Base-by-base conservation (phyloP, 1,140 invertebrate species). In the Pantala flavescens region DNA sequence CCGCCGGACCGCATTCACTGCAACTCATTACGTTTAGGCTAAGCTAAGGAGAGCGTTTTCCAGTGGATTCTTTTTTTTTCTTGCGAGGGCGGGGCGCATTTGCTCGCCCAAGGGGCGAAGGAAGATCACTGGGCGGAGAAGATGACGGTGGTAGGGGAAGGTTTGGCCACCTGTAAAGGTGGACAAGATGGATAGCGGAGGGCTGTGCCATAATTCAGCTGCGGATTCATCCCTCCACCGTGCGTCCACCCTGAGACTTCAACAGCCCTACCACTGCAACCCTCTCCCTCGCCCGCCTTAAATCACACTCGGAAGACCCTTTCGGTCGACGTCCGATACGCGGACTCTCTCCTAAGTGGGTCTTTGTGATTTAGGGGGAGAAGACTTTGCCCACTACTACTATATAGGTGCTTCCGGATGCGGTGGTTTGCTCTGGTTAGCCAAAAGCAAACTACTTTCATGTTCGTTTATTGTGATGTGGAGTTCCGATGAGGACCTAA, bases 241-340 rank as follows among this genome's bases (percentile, higher is more conserved):
- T 3, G n/a, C 49, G 49, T 21, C 49, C 49, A 63, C 49, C 49
- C 49, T 36, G 16, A 63, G 5, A 16, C 49, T 63, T 21, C 49
- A 63, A 63, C 49, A 16, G 16, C 49, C 49, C 49, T 12, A 36
- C 28, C 28, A 36, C 9, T 2, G 28, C 28, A 63, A 63, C 49
- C 49, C 16, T 21, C 49, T 21, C 49, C 49, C 5, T 7, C 49
- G 12, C 49, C 49, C 16, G 49, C 49, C 49, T 63, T 63, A 63
- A 63, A 63, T 63, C 49, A 63, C 49, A 63, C 49, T 63, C 49
- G 49, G 49, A 63, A 63, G 49, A 63, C 49, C 49, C n/a, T 63
- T 63, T 21, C 16, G 49, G 14, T 63, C 49, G 49, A 19, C 49
- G 49, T 63, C 49, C 49, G 49, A 63, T 63, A 63, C 49, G 49